Evolutionary conservation across 2,888 invertebrate genomes (phyloP), one percentile per base, ranked within the genome.

Genomic region (Ditula angustiorana): DNA sequence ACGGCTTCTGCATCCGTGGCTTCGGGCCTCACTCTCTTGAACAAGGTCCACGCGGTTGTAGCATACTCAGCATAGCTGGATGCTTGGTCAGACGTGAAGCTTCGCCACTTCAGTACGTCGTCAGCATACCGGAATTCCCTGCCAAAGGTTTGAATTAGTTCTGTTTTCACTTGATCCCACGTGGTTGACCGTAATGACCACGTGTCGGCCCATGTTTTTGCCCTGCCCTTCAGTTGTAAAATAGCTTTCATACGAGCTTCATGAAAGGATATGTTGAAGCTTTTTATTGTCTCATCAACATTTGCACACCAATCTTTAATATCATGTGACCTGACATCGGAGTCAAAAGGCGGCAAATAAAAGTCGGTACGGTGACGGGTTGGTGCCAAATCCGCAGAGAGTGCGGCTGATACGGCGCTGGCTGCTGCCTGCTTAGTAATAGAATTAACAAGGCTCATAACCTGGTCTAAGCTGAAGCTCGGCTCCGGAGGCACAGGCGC

Each of bases 211-310:
- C 69, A 69, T 16, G 53, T 71, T n/a, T 69, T 69, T 2, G 68
- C 69, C 24, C 69, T 16, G 28, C 71, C 67, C 62, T 44, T 64
- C 13, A 69, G 47, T 46, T 67, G 69, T 2, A 68, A 41, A 23
- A 68, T 68, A 37, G 69, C 65, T 55, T 67, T 71, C 67, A 71
- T 66, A 8, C 67, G 62, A 16, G 65, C 67, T 53, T 69, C 69
- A 10, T 68, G 67, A 2, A 57, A 44, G 16, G 67, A 19, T 26
- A 66, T 62, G 26, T 57, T 61, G 28, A 60, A 66, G 5, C 16
- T 30, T 35, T 44, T 23, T 7, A 58, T 52, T 1, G 60, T 52
- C 19, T 60, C 52, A 19, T 60, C 60, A 21, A 60, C 60, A 52
- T 52, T 28, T 5, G 57, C 57, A 46, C 63, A 63, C 63, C 58